Evolutionary conservation across 2,888 invertebrate species (phyloP).

Genomic region (Diaprepes abbreviatus): DNA sequence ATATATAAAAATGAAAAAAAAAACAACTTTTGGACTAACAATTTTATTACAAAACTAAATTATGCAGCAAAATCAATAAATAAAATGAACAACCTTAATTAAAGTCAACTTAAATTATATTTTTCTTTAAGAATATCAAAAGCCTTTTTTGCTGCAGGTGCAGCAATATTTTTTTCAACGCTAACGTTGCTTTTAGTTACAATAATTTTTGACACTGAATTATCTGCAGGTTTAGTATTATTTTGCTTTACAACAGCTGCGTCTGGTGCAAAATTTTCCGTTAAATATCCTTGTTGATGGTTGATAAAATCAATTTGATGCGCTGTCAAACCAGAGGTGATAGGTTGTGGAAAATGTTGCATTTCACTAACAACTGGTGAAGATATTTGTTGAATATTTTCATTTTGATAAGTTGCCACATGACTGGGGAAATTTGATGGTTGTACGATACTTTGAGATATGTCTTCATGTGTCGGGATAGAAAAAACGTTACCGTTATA

Average conservation of each 20-base stretch:
- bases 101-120: conserved; percentile 4
- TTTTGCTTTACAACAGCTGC: neutral
- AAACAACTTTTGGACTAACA: no score
- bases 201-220: neutral
- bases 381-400: no score
- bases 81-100: no score
- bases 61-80: no score
- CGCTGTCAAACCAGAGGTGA: conserved; percentile 3
- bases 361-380: no score
- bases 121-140: neutral
- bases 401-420: no score
- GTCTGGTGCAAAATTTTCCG: neutral
- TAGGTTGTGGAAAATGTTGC: neutral
- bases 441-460: no score
- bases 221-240: neutral
- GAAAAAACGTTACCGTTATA: no score
- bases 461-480: no score
- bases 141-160: neutral
- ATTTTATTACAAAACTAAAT: no score
- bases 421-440: no score
- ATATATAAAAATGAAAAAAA: no score
- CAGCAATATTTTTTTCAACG: neutral
- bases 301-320: conserved; percentile 12
- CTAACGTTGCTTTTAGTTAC: neutral
- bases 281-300: neutral